These are phyloP conservation scores for Chydorus sphaericus DNA, from an alignment of 2,888 invertebrate species.

Conservation along the genomic window DNA sequence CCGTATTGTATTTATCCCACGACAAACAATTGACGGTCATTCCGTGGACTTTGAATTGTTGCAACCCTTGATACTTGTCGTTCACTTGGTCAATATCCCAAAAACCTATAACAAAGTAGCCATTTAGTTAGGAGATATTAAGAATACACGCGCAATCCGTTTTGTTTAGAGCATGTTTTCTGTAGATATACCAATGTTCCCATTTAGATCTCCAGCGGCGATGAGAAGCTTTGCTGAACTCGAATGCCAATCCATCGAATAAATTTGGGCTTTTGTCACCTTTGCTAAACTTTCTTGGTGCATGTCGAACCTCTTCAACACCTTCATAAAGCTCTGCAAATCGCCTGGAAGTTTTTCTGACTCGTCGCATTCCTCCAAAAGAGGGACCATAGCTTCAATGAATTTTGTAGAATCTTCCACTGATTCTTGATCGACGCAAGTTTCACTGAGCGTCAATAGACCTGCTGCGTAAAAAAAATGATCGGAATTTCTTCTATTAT, in stretches of 20 bases:
- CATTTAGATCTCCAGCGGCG: slow-evolving; percentile 29
- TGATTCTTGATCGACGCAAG: neutral
- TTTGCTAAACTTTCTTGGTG: slow-evolving; percentile 23
- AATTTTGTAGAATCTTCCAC: neutral
- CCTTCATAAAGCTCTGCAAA: neutral
- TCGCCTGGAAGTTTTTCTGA: slow-evolving; percentile 2
- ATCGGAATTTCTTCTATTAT: neutral
- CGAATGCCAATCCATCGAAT: slow-evolving; percentile 30
- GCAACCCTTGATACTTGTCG: slow-evolving; percentile 22
- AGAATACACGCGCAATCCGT: too few relatives aligned
- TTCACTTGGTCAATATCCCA: slow-evolving; percentile 19
- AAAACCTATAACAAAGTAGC: slow-evolving; percentile 20
- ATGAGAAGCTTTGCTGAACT: slow-evolving; percentile 25
- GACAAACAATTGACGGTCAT: slow-evolving; percentile 27
- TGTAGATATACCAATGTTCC: slow-evolving; percentile 26
- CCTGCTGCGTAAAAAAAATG: neutral
- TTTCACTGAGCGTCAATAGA: neutral
- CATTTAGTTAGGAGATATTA: too few relatives aligned
- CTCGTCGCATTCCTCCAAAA: neutral
- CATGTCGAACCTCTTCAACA: slow-evolving; percentile 17
- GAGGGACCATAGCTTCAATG: slow-evolving; percentile 2
- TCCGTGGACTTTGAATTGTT: slow-evolving; percentile 26
- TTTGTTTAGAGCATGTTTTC: too few relatives aligned
- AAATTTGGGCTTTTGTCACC: slow-evolving; percentile 27
- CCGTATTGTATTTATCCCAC: slow-evolving; percentile 23